These are phyloP conservation scores for Ceratina japonica DNA, from an alignment of 1,140 invertebrate species.

Conservation along the genomic window DNA sequence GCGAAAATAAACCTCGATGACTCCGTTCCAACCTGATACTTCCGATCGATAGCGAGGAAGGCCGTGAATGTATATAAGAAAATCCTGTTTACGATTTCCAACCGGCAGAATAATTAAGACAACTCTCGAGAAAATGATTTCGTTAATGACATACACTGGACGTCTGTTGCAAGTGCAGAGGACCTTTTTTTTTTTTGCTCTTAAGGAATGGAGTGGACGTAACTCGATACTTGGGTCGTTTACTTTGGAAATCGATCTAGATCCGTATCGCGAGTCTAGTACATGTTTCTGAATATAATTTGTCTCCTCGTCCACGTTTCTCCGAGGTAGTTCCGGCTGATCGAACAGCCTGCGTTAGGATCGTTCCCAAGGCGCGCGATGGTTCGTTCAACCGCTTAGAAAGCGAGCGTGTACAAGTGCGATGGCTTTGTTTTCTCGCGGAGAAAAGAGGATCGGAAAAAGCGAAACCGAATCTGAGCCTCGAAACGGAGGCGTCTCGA, in stretches of 20 bases:
- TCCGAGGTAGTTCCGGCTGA: slow-evolving; percentile 38
- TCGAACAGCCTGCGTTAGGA: slow-evolving; percentile 29
- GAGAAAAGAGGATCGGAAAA: slow-evolving; percentile 54
- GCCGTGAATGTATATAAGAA: no score
- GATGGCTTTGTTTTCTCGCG: slow-evolving; percentile 55
- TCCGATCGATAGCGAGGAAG: neutral
- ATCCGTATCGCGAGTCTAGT: neutral
- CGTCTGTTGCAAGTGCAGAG: no score
- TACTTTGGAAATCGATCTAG: neutral
- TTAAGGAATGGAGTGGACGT: no score
- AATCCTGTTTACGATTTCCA: no score
- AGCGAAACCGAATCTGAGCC: slow-evolving; percentile 51
- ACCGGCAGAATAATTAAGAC: no score
- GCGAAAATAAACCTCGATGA: no score
- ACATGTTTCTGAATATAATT: slow-evolving; percentile 7
- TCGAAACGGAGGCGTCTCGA: neutral
- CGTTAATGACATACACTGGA: no score
- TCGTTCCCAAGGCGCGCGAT: slow-evolving; percentile 27
- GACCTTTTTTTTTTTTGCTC: no score
- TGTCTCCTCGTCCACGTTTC: slow-evolving; percentile 19
- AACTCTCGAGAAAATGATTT: no score
- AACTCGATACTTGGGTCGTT: no score
- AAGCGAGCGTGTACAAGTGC: slow-evolving; percentile 50
- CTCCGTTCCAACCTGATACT: neutral
- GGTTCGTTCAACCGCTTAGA: slow-evolving; percentile 62